Conservation (phyloP, 2,888 invertebrate species). For the Phortica magna region DNA sequence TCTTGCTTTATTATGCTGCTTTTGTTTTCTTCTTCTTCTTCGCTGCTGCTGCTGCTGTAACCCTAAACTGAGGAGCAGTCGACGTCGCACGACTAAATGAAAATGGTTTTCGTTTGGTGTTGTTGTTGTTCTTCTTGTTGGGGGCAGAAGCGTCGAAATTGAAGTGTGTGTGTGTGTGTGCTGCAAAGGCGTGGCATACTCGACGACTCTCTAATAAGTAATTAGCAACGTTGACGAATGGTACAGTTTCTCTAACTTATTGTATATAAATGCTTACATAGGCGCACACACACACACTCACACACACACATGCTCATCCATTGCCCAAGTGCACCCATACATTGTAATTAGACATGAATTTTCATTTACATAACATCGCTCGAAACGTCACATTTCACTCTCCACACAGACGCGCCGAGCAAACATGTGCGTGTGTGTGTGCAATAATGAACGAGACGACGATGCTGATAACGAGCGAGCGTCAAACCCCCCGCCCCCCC, state of each 20-base stretch:
- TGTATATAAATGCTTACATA: neutral
- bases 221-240: slow-evolving; percentile 20
- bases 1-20: slow-evolving; percentile 13
- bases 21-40: slow-evolving; percentile 9
- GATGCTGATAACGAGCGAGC: slow-evolving; percentile 4
- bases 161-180: neutral
- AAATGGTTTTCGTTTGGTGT: slow-evolving; percentile 22
- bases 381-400: no score
- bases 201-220: slow-evolving; percentile 27
- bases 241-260: slow-evolving; percentile 25
- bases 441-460: no score
- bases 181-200: slow-evolving; percentile 63
- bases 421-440: neutral
- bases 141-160: neutral
- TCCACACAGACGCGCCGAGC: no score
- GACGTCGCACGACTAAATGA: slow-evolving; percentile 33
- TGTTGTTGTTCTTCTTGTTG: neutral
- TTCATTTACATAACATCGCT: no score
- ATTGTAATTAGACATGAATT: neutral
- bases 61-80: slow-evolving; percentile 52
- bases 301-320: slow-evolving; percentile 11
- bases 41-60: slow-evolving; percentile 44
- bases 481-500: no score
- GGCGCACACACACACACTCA: slow-evolving; percentile 50
- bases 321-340: no score